A percentile compares a stretch with the other conserved stretches of the same genome.
Conservation (phyloP, 2,113 vertebrate species). For the Dinomys branickii region DNA sequence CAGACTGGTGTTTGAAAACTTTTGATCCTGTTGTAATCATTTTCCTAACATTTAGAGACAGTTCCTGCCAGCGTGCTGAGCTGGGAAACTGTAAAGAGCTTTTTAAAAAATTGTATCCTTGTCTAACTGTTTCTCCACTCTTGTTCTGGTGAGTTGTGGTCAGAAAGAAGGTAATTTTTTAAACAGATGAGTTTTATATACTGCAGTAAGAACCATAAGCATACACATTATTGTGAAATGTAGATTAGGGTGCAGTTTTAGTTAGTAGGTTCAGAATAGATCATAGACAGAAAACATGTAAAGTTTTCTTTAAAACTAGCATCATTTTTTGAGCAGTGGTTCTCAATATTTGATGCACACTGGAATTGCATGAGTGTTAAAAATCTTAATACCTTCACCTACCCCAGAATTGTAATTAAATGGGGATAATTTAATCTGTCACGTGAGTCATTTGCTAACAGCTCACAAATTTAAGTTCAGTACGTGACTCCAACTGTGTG, state of each 20-base stretch:
- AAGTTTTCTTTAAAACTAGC: neutral
- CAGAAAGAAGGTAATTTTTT: neutral
- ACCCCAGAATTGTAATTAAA: neutral
- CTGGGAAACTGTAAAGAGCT: neutral
- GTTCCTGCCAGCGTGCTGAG: neutral
- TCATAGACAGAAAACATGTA: neutral
- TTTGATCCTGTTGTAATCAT: conserved; percentile 52
- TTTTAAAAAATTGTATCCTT: neutral
- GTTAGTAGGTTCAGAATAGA: neutral
- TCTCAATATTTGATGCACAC: neutral
- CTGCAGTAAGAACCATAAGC: neutral
- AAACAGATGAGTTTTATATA: neutral
- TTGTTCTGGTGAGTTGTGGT: neutral
- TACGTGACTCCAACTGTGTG: neutral
- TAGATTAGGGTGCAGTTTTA: neutral
- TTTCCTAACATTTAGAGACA: conserved; percentile 13
- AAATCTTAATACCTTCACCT: neutral
- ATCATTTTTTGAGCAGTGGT: neutral
- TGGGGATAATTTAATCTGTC: neutral
- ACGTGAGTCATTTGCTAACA: neutral
- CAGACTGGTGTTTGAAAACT: conserved; percentile 27
- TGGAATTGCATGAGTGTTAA: neutral
- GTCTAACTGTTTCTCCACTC: neutral
- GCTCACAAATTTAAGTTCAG: neutral
- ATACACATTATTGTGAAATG: neutral